phyloP scores from a whole-genome alignment of 1,140 invertebrate species.

The Drosophila sucinea region DNA sequence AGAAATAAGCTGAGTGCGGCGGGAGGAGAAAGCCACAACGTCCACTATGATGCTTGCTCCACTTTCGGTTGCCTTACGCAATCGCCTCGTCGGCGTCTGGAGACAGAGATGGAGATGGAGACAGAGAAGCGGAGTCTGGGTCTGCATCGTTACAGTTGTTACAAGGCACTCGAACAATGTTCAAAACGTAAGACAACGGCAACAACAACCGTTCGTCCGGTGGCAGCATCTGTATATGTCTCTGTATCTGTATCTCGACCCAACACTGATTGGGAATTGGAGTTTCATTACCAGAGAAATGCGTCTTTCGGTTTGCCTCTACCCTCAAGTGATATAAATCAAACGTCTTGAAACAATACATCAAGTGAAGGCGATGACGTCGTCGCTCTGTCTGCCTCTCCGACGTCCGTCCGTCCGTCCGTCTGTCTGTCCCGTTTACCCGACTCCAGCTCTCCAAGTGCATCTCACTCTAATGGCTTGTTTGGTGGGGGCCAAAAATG shows the following conservation, averaged over 20 bases:
- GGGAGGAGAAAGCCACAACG: slow-evolving; percentile 49
- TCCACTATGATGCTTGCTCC: slow-evolving; percentile 48
- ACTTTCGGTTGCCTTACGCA: slow-evolving; percentile 74
- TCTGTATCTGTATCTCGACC: slow-evolving; percentile 25
- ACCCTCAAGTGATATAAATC: slow-evolving; percentile 68
- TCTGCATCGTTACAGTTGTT: slow-evolving; percentile 53
- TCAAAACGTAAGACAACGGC: slow-evolving; percentile 20
- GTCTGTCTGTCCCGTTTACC: background rate
- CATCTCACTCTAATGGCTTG: slow-evolving; percentile 64
- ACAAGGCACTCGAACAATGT: slow-evolving; percentile 57
- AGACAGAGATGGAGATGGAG: background rate
- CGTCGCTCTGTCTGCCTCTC: slow-evolving; percentile 10
- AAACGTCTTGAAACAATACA: slow-evolving; percentile 72
- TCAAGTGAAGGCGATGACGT: slow-evolving; percentile 57
- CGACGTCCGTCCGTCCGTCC: background rate
- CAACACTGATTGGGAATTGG: slow-evolving; percentile 72
- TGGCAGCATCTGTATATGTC: slow-evolving; percentile 11
- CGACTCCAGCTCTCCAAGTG: slow-evolving; percentile 43
- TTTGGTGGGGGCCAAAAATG: slow-evolving; percentile 58
- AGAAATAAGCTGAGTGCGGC: slow-evolving; percentile 40
- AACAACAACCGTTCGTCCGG: slow-evolving; percentile 9
- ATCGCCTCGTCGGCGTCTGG: slow-evolving; percentile 33
- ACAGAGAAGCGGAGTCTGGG: slow-evolving; percentile 24
- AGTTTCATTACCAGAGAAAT: slow-evolving; percentile 76
- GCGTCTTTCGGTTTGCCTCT: slow-evolving; percentile 1